phyloP scores from a whole-genome alignment of 1,140 invertebrate species.

The Lepidurus packardi region DNA sequence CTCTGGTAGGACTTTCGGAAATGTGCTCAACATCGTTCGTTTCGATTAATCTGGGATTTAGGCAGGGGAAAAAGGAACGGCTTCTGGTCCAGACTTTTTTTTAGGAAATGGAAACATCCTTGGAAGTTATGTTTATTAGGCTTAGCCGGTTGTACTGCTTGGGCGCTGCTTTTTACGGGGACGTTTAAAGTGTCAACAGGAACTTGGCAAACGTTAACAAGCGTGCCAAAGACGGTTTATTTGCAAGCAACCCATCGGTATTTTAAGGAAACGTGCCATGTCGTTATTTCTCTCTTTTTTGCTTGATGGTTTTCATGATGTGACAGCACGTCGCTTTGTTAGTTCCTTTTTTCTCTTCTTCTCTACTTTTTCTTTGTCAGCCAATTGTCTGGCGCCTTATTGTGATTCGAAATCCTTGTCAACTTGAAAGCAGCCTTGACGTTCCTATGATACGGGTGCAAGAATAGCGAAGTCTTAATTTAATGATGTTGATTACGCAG shows the following conservation, averaged over 20 bases:
- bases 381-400: neutral
- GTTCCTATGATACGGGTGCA: too few species aligned
- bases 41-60: neutral
- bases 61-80: neutral
- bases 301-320: neutral
- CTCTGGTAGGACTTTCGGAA: neutral
- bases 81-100: too few species aligned
- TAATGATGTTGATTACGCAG: too few species aligned
- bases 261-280: neutral
- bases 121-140: neutral
- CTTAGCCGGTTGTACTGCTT: neutral
- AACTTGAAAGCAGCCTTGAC: too few species aligned
- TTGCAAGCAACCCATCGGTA: neutral
- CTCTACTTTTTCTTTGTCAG: neutral
- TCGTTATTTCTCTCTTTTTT: neutral
- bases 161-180: neutral
- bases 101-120: neutral
- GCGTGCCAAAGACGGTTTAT: neutral
- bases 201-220: neutral
- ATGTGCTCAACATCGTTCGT: neutral
- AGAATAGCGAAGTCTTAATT: too few species aligned
- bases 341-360: neutral
- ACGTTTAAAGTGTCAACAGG: neutral
- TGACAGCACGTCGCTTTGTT: neutral
- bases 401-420: too few species aligned